Percentiles rank a stretch among this genome's conserved stretches.
Conservation (phyloP, 2,113 vertebrate species). For the Nanorana parkeri region DNA sequence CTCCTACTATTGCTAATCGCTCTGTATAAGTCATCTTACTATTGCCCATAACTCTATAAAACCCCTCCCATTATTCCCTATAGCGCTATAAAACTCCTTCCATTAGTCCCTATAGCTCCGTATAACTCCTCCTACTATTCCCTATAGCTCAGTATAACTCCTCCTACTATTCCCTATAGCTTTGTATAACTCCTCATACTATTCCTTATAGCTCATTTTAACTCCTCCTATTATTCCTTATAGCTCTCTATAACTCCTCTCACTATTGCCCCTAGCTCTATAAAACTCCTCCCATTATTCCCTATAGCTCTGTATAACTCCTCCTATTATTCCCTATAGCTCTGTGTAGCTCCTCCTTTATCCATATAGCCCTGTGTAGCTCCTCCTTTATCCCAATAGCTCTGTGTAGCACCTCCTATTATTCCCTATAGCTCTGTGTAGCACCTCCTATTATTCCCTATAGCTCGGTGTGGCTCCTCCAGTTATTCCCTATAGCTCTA, state of each 20-base stretch:
- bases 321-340: neutral
- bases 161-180: no score
- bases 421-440: neutral
- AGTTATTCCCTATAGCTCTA: neutral
- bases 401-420: neutral
- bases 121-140: neutral
- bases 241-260: neutral
- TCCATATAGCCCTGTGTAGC: neutral
- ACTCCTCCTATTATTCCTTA: neutral
- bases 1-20: neutral
- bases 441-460: neutral
- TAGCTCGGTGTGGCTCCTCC: neutral
- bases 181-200: neutral
- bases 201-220: neutral
- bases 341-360: neutral
- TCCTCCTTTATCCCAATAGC: no score
- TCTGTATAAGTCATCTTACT: neutral
- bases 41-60: neutral
- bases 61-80: neutral
- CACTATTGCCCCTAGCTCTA: neutral
- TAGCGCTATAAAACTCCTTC: neutral
- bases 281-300: neutral
- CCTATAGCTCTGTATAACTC: neutral
- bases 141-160: neutral
- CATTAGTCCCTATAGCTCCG: neutral